Conservation (phyloP, 2,888 invertebrate species). For the Nomada lathburiana region DNA sequence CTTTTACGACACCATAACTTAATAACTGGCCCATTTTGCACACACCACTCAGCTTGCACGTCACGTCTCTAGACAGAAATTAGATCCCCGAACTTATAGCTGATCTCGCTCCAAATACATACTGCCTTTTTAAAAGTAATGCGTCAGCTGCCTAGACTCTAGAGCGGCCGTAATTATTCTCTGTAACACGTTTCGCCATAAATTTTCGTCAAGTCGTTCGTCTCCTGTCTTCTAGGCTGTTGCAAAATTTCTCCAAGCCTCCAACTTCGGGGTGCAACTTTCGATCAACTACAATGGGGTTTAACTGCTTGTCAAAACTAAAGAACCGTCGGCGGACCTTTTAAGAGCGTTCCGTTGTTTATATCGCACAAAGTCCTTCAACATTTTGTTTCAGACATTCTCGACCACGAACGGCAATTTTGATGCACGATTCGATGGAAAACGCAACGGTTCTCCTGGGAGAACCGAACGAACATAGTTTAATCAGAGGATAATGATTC, state of each 20-base stretch:
- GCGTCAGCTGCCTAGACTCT: neutral
- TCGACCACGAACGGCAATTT: slow-evolving; percentile 19
- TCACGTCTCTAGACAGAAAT: neutral
- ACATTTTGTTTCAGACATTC: neutral
- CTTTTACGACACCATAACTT: neutral
- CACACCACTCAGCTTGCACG: neutral
- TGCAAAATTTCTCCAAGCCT: slow-evolving; percentile 32
- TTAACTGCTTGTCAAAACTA: neutral
- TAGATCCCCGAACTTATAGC: neutral
- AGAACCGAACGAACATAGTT: too few species aligned
- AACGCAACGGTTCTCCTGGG: neutral
- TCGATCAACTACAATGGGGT: slow-evolving; percentile 31
- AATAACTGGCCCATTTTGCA: neutral
- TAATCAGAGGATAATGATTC: too few species aligned
- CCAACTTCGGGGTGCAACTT: slow-evolving; percentile 26
- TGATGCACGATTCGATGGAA: slow-evolving; percentile 18
- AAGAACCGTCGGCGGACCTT: neutral
- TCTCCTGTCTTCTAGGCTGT: slow-evolving; percentile 10
- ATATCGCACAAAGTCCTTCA: slow-evolving; percentile 13
- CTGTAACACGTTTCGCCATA: slow-evolving; percentile 21
- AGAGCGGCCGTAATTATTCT: slow-evolving; percentile 17
- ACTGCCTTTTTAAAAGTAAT: neutral
- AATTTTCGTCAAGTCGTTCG: slow-evolving; percentile 35
- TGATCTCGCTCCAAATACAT: neutral
- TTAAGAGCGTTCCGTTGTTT: slow-evolving; percentile 21